Conservation (phyloP, 2,113 vertebrate genomes). For the Piaya cayana region DNA sequence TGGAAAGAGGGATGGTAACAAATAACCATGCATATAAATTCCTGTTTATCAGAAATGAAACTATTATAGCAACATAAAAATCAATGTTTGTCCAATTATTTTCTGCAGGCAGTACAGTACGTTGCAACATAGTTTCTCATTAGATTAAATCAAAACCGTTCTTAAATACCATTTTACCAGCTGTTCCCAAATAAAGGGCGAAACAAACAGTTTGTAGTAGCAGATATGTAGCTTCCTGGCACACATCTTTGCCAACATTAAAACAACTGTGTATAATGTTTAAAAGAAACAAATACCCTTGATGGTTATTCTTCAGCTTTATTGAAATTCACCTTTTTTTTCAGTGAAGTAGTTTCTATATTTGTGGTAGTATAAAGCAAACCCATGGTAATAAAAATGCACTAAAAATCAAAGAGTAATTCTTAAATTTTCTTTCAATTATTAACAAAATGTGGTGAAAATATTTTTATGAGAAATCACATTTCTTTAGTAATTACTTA, state of each 20-base stretch:
- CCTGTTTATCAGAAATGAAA: constrained; percentile 77
- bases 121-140: constrained; percentile 74
- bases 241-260: constrained; percentile 63
- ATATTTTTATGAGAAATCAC: not conserved
- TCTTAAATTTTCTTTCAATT: not conserved
- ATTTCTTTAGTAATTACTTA: not conserved
- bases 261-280: constrained; percentile 66
- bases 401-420: not conserved
- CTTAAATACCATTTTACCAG: constrained; percentile 83
- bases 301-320: constrained; percentile 57
- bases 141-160: constrained; percentile 81
- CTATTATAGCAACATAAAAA: constrained; percentile 81
- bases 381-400: not conserved
- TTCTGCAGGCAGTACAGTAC: constrained; percentile 71
- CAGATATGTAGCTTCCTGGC: constrained; percentile 66
- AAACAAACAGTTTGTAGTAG: constrained; percentile 68
- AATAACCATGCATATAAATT: constrained; percentile 78
- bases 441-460: not conserved
- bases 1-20: constrained; percentile 48
- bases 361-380: not conserved
- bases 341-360: not conserved
- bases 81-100: constrained; percentile 83
- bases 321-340: constrained; percentile 10
- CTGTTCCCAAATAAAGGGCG: constrained; percentile 75
- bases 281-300: constrained; percentile 63